These are phyloP conservation scores for Drosophila leontia DNA, from an alignment of 1,140 invertebrate genomes.

Conservation along the genomic window DNA sequence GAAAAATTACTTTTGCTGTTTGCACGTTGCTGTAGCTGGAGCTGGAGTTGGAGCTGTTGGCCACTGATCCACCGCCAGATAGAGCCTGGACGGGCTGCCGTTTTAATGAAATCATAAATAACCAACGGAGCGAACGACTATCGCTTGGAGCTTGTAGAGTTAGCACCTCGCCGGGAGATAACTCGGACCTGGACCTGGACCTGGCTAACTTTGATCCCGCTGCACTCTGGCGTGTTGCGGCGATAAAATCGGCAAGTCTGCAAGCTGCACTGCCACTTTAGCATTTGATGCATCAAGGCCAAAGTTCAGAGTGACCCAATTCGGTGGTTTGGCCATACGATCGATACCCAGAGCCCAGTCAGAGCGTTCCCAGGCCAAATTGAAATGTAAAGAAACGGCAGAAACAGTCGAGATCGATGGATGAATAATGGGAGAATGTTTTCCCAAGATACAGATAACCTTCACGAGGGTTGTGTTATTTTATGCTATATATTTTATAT, in stretches of 20 bases:
- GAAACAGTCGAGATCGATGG: constrained; percentile 1
- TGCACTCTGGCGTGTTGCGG: constrained; percentile 76
- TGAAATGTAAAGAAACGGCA: constrained; percentile 49
- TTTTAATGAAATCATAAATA: constrained; percentile 85
- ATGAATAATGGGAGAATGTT: constrained; percentile 33
- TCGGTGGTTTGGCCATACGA: constrained; percentile 54
- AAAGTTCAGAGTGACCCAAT: constrained; percentile 81
- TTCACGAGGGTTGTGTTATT: neutral
- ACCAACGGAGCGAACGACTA: constrained; percentile 62
- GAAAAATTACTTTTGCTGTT: constrained; percentile 81
- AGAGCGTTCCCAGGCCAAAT: constrained; percentile 69
- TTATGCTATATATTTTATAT: neutral
- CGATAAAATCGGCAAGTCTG: constrained; percentile 64
- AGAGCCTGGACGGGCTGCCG: constrained; percentile 75
- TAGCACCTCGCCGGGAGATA: constrained; percentile 68
- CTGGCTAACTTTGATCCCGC: constrained; percentile 75
- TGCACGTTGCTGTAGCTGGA: constrained; percentile 74
- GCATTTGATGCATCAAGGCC: constrained; percentile 65
- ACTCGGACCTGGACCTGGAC: constrained; percentile 29
- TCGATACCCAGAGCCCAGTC: constrained; percentile 5
- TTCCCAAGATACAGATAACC: constrained; percentile 27
- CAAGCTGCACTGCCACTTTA: constrained; percentile 28
- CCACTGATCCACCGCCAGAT: constrained; percentile 76
- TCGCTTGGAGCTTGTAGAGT: constrained; percentile 71
- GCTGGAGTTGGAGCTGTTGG: constrained; percentile 18